Evolutionary conservation across 2,113 vertebrate genomes (phyloP), one percentile per base, ranked within the genome.

Genomic region (Nothobranchius kuhntae): DNA sequence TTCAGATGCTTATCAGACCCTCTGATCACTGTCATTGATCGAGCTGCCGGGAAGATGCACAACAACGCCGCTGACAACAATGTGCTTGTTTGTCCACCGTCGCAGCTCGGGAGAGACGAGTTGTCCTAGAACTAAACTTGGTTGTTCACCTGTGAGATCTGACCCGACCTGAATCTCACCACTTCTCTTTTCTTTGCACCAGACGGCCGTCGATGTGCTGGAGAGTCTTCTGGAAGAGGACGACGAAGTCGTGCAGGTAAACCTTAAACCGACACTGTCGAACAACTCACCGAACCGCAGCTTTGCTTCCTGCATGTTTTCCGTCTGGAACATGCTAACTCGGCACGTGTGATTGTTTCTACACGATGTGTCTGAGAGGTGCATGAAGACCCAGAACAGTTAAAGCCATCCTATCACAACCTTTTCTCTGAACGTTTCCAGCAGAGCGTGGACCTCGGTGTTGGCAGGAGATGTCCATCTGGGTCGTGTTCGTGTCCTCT

Each of bases 191-290:
- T 17, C 17, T 35, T 7, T 46, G 15, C 17, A 60, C 73, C 74
- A 94, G 94, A 83, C 80, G 73, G 90, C 92, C 0, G 90, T 89
- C 9, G 93, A 94, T 44, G 91, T 94, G 45, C 73, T 94, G 65
- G 94, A 94, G 73, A 82, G 87, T 59, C 91, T 95, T 24, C 71
- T 94, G 57, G 93, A 95, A 47, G 93, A 95, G 63, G 93, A 94
- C 47, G 93, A 94, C 46, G 93, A 95, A 80, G 93, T 95, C 7
- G 89, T 94, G 48, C 92, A 94, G 91, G 94, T 94, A 81, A 89
- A 86, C 46, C 30, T 30, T 30, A 30, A 30, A 26, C 70, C 1
- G 21, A 21, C 21, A 21, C 21, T 21, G 21, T 21, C 1, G 21
- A 21, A 21, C 21, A 21, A 21, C 21, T 21, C 21, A 21, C 21